phyloP scores from a whole-genome alignment of 1,140 invertebrate genomes.

The Rhopalosiphum maidis region DNA sequence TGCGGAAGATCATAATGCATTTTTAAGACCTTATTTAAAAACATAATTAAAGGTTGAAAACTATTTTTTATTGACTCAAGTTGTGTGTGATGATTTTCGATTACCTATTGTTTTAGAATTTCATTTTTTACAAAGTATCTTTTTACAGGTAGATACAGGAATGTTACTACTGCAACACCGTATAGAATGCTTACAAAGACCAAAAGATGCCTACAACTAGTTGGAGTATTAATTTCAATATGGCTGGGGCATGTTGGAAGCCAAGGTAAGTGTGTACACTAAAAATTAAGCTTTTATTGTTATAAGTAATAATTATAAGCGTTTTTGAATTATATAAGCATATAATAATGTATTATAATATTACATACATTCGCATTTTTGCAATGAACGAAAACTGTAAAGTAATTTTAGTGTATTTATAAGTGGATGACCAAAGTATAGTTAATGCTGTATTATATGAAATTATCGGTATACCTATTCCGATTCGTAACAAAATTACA shows the following conservation, averaged over 20 bases:
- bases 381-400: background rate
- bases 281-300: background rate
- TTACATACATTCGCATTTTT: background rate
- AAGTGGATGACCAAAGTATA: background rate
- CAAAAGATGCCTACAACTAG: constrained; percentile 53
- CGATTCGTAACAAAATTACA: background rate
- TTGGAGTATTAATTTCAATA: constrained; percentile 49
- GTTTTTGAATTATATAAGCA: background rate
- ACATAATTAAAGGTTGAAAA: background rate
- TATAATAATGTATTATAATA: background rate
- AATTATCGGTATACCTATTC: background rate
- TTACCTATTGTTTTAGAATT: background rate
- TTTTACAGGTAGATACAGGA: constrained; percentile 47
- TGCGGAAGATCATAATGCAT: too few species aligned
- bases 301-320: background rate
- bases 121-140: background rate
- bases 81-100: rapidly evolving
- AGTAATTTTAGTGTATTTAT: background rate
- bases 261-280: constrained; percentile 24
- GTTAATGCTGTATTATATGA: background rate
- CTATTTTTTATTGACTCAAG: background rate
- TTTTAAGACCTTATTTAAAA: background rate
- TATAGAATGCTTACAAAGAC: constrained; percentile 56
- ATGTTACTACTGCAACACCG: constrained; percentile 51
- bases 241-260: constrained; percentile 40